A percentile compares a stretch with the other conserved stretches of the same genome.
Evolutionary conservation across 2,888 invertebrate genomes (phyloP).

Genomic region (Eristalinus aeneus): DNA sequence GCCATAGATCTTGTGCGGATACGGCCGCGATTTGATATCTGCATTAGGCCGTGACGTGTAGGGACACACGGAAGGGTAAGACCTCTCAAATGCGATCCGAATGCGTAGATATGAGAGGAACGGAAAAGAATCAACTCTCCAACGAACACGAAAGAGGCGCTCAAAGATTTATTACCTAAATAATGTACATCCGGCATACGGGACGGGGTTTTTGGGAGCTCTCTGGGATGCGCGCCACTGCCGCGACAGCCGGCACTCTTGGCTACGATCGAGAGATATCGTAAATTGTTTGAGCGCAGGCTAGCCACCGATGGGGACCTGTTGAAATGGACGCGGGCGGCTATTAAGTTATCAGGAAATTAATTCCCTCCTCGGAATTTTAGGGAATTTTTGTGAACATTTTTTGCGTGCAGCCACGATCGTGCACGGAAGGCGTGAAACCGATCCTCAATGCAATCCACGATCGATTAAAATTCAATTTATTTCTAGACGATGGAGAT

Average conservation of each 20-base stretch:
- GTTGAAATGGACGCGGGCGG: conserved; percentile 12
- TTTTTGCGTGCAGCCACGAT: conserved; percentile 13
- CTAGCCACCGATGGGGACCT: conserved; percentile 10
- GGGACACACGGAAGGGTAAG: background rate
- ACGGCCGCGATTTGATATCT: conserved; percentile 52
- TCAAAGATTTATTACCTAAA: conserved; percentile 50
- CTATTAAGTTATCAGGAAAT: conserved; percentile 50
- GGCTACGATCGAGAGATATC: conserved; percentile 21
- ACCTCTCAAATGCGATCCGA: conserved; percentile 45
- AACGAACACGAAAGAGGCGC: conserved; percentile 30
- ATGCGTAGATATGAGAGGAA: conserved; percentile 32
- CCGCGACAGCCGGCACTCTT: background rate
- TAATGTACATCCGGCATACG: conserved; percentile 50
- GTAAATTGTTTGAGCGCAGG: conserved; percentile 36
- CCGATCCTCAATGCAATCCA: conserved; percentile 36
- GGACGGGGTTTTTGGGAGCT: background rate
- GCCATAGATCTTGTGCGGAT: conserved; percentile 40
- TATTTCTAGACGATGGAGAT: conserved; percentile 36
- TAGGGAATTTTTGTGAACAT: conserved; percentile 32
- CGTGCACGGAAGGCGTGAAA: conserved; percentile 57
- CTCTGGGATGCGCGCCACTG: background rate
- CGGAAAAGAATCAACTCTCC: conserved; percentile 2
- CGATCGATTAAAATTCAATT: conserved; percentile 66
- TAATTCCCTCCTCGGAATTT: conserved; percentile 32
- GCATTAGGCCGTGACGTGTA: conserved; percentile 29